Evolutionary conservation across 1,140 invertebrate species (phyloP).

Genomic region (Drosophila willistoni): DNA sequence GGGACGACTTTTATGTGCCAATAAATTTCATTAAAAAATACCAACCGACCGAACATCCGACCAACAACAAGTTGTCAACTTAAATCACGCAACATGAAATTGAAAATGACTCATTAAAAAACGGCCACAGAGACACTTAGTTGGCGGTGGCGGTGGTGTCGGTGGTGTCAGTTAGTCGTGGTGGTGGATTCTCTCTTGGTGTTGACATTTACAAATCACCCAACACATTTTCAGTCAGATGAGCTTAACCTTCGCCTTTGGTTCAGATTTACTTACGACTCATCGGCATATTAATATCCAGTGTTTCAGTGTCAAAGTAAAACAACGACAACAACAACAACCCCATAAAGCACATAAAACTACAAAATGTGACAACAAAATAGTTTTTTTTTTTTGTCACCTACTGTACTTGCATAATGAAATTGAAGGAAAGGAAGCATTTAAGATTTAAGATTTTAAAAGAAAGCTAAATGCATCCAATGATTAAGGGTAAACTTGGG

Average conservation of each 20-base stretch:
- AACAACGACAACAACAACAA: too few relatives aligned
- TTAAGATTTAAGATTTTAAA: too few relatives aligned
- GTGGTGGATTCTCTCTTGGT: slow-evolving; percentile 35
- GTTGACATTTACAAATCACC: slow-evolving; percentile 82
- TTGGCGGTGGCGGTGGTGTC: slow-evolving; percentile 8
- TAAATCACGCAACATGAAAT: slow-evolving; percentile 78
- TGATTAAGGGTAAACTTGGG: too few relatives aligned
- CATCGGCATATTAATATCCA: slow-evolving; percentile 11
- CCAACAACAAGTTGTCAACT: slow-evolving; percentile 57
- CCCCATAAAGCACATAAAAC: too few relatives aligned
- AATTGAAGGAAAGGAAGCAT: too few relatives aligned
- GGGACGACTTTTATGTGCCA: slow-evolving; percentile 75
- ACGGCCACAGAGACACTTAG: slow-evolving; percentile 37
- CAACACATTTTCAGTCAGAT: slow-evolving; percentile 53
- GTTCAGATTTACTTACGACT: slow-evolving; percentile 66
- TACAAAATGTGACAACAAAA: too few relatives aligned
- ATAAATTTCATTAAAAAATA: slow-evolving; percentile 72
- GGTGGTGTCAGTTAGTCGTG: background rate
- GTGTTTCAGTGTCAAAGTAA: background rate
- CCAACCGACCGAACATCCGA: slow-evolving; percentile 30
- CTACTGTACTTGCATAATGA: too few relatives aligned
- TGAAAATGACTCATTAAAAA: slow-evolving; percentile 73
- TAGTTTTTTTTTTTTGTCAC: too few relatives aligned
- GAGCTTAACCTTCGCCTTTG: slow-evolving; percentile 67
- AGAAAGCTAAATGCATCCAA: too few relatives aligned